phyloP scores from a whole-genome alignment of 2,797 vertebrate species.

The Galagoides demidoff region DNA sequence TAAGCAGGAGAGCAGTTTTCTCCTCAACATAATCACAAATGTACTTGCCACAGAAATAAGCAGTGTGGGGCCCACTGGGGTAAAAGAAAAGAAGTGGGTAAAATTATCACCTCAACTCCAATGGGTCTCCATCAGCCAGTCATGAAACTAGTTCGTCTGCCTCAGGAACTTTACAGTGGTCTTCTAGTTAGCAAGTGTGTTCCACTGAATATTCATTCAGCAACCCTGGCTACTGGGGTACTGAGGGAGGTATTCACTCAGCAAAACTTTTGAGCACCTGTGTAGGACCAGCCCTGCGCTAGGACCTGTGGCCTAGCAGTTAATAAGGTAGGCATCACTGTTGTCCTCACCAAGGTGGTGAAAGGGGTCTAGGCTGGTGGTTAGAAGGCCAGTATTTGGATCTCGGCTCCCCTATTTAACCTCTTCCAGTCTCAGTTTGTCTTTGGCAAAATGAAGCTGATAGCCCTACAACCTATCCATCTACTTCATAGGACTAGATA shows the following conservation, averaged over 20 bases:
- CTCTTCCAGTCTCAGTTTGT: conserved; percentile 9
- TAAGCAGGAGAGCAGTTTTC: neutral
- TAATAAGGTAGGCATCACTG: neutral
- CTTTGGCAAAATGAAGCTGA: conserved; percentile 28
- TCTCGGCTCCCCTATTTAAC: neutral
- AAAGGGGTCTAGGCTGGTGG: neutral
- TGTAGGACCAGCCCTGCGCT: neutral
- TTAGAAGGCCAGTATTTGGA: neutral
- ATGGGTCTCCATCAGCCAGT: neutral
- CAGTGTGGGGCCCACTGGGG: neutral
- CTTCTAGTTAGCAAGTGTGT: neutral
- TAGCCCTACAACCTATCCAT: neutral
- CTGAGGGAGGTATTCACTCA: neutral
- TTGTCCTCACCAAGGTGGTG: neutral
- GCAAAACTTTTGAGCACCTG: neutral
- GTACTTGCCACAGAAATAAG: neutral
- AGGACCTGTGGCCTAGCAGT: neutral
- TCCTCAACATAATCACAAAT: neutral
- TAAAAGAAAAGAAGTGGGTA: neutral
- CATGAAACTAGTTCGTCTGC: neutral
- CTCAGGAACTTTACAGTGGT: neutral
- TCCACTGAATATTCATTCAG: neutral
- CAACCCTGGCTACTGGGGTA: neutral
- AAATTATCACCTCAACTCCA: neutral
- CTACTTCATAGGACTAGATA: neutral